Evolutionary conservation across 2,888 invertebrate species (phyloP), one percentile per base, ranked within the genome.

Genomic region (Troilus luridus): DNA sequence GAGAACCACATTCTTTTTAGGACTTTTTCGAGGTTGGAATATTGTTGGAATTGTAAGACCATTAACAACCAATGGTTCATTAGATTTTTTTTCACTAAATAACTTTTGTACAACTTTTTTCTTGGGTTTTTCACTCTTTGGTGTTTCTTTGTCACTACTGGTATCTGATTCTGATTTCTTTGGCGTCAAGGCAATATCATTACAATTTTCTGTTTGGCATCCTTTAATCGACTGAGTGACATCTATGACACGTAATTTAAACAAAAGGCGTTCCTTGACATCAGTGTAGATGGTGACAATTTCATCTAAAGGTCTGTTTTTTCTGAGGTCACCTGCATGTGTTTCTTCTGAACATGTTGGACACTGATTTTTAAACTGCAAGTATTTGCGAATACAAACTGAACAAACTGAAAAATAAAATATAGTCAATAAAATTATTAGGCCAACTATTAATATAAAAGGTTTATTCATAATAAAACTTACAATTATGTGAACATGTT

Each of bases 401-500:
- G 95, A 95, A 93, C 95, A 95, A 93, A 94, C 95, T 95, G 93
- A 91, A 94, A 94, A 91, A 5, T 58, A 62, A 59, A 81, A 60
- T 24, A 6, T 24, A 21, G 56, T 56, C 19, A 77, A 14, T 58
- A 17, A 56, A 58, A 56, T 21, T 5, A 21, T 0, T 12, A 56
- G 5, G 0, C 12, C 56, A 85, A 54, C 54, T n/a, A 56, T 56
- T 5, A 14, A 7, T n/a, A 5, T 56, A 21, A 21, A 85, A 58
- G n/a, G n/a, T 85, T 2, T n/a, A 56, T 58, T 56, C 3, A 11
- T 7, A 85, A 17, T 58, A 56, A 11, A 60, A 92, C 94, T 94
- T 94, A 95, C 95, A 95, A 92, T 94, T 95, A 92, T 95, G 95
- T 6, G 95, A 95, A 92, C 95, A 95, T 10, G 94, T 93, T 41